Conservation (phyloP, 2,797 vertebrate genomes). For the Myotis myotis region DNA sequence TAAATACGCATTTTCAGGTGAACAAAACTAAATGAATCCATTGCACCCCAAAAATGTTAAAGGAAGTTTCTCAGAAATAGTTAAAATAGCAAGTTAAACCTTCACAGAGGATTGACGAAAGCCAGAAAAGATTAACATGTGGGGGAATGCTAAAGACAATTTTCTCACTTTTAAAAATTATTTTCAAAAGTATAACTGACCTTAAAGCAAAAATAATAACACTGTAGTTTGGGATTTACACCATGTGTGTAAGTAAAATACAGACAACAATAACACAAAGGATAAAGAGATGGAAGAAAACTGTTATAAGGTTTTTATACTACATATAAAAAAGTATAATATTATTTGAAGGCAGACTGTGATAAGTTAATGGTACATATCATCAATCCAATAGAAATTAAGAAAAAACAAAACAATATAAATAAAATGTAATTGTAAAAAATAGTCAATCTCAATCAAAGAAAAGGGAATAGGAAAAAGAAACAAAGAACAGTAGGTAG, state of each 20-base stretch:
- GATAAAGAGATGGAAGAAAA: not conserved
- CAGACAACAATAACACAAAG: not conserved
- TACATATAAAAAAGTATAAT: not conserved
- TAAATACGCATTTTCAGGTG: not conserved
- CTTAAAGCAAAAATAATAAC: constrained; percentile 17
- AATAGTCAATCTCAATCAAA: not conserved
- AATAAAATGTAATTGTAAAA: not conserved
- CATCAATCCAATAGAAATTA: not conserved
- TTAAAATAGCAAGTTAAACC: constrained; percentile 18
- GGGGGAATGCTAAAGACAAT: not conserved
- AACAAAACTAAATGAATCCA: constrained; percentile 32
- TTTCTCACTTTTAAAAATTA: constrained; percentile 32
- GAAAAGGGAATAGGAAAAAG: not conserved
- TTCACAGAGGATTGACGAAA: constrained; percentile 11
- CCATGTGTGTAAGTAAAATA: not conserved
- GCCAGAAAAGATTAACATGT: not conserved
- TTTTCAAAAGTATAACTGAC: not conserved
- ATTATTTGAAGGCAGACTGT: not conserved
- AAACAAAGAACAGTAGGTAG: constrained; percentile 10
- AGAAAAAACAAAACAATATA: constrained; percentile 22
- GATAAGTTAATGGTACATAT: not conserved
- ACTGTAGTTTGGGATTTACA: not conserved
- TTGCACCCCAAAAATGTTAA: not conserved
- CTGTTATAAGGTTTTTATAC: not conserved
- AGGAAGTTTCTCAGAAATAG: not conserved